Evolutionary conservation across 2,888 invertebrate genomes (phyloP).

Genomic region (Ochropleura plecta): DNA sequence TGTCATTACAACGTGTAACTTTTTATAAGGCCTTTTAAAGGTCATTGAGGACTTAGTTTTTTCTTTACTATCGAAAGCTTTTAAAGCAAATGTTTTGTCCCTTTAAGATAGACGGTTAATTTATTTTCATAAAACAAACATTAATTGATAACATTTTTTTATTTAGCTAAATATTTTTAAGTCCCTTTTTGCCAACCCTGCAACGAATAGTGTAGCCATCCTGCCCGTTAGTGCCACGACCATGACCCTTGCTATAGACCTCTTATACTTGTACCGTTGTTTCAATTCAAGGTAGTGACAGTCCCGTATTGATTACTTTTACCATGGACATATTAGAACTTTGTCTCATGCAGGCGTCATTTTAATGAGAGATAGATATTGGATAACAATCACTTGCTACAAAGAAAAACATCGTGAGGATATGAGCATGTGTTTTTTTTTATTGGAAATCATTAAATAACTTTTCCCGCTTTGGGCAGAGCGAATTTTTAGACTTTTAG

Average conservation of each 20-base stretch:
- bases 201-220: slow-evolving; percentile 39
- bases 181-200: slow-evolving; percentile 49
- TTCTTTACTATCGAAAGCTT: neutral
- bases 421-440: too few species aligned
- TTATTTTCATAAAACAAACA: neutral
- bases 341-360: slow-evolving; percentile 13
- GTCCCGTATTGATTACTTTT: slow-evolving; percentile 60
- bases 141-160: neutral
- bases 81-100: neutral
- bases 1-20: neutral
- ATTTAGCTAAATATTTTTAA: neutral
- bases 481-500: too few species aligned
- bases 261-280: slow-evolving; percentile 48
- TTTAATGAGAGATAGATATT: slow-evolving; percentile 19
- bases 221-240: slow-evolving; percentile 49
- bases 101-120: neutral
- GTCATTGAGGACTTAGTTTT: neutral
- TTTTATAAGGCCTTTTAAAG: neutral
- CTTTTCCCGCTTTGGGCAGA: too few species aligned
- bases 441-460: too few species aligned
- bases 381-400: too few species aligned
- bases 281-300: slow-evolving; percentile 57
- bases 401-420: too few species aligned
- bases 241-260: slow-evolving; percentile 61
- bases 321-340: slow-evolving; percentile 8